A percentile compares a stretch with the other conserved stretches of the same genome.
These are phyloP conservation scores for Poeciliopsis infans DNA, from an alignment of 2,797 vertebrate species.

Conservation along the genomic window DNA sequence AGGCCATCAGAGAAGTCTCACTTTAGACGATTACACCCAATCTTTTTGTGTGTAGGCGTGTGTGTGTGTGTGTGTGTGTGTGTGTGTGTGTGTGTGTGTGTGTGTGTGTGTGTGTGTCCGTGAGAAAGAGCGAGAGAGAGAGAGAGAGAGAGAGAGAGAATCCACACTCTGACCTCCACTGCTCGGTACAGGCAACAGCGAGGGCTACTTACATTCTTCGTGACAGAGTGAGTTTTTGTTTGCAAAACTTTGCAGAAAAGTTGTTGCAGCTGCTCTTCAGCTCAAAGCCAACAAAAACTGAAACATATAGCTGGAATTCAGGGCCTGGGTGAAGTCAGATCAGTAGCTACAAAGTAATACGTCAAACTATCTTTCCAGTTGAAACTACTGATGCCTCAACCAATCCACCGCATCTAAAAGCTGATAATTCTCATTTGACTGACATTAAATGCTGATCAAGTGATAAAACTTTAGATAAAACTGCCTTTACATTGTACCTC, in stretches of 20 bases:
- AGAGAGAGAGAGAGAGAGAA: neutral
- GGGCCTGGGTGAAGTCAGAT: slow-evolving; percentile 2
- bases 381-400: neutral
- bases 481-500: too few relatives aligned
- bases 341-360: slow-evolving; percentile 14
- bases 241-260: slow-evolving; percentile 7
- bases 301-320: slow-evolving; percentile 16
- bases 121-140: too few relatives aligned
- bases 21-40: slow-evolving; percentile 70
- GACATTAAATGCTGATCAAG: neutral
- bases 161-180: slow-evolving; percentile 56
- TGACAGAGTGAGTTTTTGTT: slow-evolving; percentile 1
- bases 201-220: slow-evolving; percentile 18
- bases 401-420: neutral
- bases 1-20: slow-evolving; percentile 72
- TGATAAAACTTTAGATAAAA: neutral
- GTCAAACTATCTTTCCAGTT: neutral
- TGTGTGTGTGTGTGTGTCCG: slow-evolving; percentile 14
- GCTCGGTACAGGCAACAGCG: neutral
- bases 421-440: neutral
- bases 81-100: slow-evolving; percentile 16
- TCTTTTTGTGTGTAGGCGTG: slow-evolving; percentile 45
- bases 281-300: slow-evolving; percentile 10
- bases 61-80: slow-evolving; percentile 14
- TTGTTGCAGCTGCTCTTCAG: slow-evolving; percentile 19